These are phyloP conservation scores for Abrostola tripartita DNA, from an alignment of 2,888 invertebrate genomes.

Conservation along the genomic window DNA sequence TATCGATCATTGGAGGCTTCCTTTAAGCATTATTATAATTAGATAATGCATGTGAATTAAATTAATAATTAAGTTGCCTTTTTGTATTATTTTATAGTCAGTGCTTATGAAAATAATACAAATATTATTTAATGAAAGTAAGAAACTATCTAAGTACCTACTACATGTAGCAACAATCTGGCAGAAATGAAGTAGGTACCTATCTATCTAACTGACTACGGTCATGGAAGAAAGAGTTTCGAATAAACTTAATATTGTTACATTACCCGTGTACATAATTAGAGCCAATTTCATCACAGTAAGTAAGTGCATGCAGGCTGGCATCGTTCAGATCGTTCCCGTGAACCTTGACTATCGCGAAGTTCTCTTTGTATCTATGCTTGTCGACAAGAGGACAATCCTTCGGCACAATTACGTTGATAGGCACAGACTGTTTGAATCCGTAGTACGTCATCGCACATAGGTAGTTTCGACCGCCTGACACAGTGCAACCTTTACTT, in stretches of 20 bases:
- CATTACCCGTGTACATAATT: slow-evolving; percentile 67
- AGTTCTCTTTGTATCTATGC: slow-evolving; percentile 67
- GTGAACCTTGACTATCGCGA: slow-evolving; percentile 66
- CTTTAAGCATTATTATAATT: too few species aligned
- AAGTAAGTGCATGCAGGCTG: slow-evolving; percentile 65
- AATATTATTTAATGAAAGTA: too few species aligned
- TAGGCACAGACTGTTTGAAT: slow-evolving; percentile 64
- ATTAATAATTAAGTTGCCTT: too few species aligned
- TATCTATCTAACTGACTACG: too few species aligned
- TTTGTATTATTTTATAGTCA: too few species aligned
- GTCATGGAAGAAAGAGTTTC: too few species aligned
- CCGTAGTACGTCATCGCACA: slow-evolving; percentile 69
- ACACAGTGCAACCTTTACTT: slow-evolving; percentile 67
- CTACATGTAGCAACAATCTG: too few species aligned
- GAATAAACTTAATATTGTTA: slow-evolving; percentile 6
- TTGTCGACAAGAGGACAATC: slow-evolving; percentile 65
- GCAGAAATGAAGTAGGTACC: too few species aligned
- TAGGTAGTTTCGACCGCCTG: slow-evolving; percentile 68
- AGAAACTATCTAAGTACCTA: too few species aligned
- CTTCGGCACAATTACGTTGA: slow-evolving; percentile 68
- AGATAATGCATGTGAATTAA: too few species aligned
- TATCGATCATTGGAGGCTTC: too few species aligned
- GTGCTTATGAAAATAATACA: too few species aligned
- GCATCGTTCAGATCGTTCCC: slow-evolving; percentile 68
- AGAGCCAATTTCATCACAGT: slow-evolving; percentile 66